Percentiles rank a stretch among this genome's conserved stretches.
Conservation (phyloP, 1,140 invertebrate species). For the Daktulosphaira vitifoliae region DNA sequence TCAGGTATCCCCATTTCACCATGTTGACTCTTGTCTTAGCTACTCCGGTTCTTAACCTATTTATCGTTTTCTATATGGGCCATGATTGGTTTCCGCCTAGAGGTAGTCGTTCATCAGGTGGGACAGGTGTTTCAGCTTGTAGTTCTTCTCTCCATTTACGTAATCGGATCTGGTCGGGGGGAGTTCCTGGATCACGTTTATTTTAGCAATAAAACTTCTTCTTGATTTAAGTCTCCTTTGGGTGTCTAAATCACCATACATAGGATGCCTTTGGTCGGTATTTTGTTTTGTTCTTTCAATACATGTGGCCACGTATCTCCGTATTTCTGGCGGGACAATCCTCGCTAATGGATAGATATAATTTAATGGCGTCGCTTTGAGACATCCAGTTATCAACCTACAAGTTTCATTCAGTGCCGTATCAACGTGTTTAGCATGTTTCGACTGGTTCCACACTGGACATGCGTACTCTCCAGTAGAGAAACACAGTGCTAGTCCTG, state of each 20-base stretch:
- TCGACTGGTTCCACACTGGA: background rate
- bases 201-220: constrained; percentile 1
- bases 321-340: constrained; percentile 4
- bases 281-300: constrained; percentile 19
- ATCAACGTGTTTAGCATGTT: background rate
- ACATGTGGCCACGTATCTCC: background rate
- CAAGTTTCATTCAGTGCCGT: constrained; percentile 21
- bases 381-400: constrained; percentile 19
- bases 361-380: constrained; percentile 13
- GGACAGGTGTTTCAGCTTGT: constrained; percentile 6
- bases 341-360: constrained; percentile 7
- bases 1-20: constrained; percentile 26
- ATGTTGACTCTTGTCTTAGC: constrained; percentile 13
- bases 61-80: constrained; percentile 21
- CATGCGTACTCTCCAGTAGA: background rate
- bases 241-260: background rate
- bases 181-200: background rate
- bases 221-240: background rate
- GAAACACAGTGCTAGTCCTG: background rate
- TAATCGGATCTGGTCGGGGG: constrained; percentile 2
- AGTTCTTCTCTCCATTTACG: constrained; percentile 2
- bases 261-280: constrained; percentile 3
- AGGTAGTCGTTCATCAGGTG: constrained; percentile 1
- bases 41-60: constrained; percentile 13
- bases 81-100: constrained; percentile 6